A percentile compares a stretch with the other conserved stretches of the same genome.
Conservation (phyloP, 2,797 vertebrate species). For the Falco cherrug region DNA sequence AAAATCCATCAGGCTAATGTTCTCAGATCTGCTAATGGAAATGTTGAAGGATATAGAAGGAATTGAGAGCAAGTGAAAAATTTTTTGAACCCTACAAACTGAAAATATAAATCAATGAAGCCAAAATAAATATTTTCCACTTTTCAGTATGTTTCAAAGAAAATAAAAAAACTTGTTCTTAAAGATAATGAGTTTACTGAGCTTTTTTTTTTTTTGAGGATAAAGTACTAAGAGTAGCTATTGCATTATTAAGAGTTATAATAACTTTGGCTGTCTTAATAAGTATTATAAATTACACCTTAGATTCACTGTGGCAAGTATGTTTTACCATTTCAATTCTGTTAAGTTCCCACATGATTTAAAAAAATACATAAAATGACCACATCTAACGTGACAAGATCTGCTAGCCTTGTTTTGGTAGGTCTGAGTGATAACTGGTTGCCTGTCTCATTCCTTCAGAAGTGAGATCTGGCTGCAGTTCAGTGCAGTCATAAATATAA, state of each 20-base stretch:
- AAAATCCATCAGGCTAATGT: background rate
- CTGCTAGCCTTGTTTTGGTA: background rate
- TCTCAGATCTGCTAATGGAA: background rate
- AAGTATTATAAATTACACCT: background rate
- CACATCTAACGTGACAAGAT: background rate
- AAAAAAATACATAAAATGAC: background rate
- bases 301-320: background rate
- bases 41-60: background rate
- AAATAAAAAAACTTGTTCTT: background rate
- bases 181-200: background rate
- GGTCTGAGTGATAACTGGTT: background rate
- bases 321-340: background rate
- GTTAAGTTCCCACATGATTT: background rate
- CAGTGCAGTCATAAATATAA: background rate
- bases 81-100: background rate
- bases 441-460: background rate
- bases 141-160: background rate
- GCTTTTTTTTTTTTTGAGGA: background rate
- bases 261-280: background rate
- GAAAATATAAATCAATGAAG: background rate
- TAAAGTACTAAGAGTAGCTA: background rate
- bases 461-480: background rate
- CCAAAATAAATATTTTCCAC: background rate
- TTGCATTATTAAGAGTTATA: background rate
- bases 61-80: background rate